Base-by-base conservation (phyloP, 2,113 vertebrate species). In the Osmerus eperlanus region DNA sequence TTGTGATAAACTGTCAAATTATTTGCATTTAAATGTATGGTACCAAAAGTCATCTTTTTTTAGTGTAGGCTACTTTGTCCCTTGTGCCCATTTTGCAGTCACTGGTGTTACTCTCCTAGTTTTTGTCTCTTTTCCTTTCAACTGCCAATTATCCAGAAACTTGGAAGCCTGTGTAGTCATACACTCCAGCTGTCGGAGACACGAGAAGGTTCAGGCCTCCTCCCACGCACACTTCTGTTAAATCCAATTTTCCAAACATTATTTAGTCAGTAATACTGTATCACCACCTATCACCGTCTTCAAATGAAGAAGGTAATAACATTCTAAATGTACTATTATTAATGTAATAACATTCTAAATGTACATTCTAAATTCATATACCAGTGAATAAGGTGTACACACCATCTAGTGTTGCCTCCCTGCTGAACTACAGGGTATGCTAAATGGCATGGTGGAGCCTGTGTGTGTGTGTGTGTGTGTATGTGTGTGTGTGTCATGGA, bases 401-500 rank as follows among this genome's bases (percentile, higher is more conserved):
- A 7, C 36, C 36, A 8, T 41, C 36, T 8, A 41, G 36, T 41
- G 36, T 41, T 41, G 32, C 32, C 32, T 32, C 32, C 6, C 32
- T 2, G 4, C 36, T 9, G 7, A 41, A 47, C 9, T 47, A 47
- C 41, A 47, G 9, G 41, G 41, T 2, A 36, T 47, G 36, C 16
- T 51, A 36, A 41, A 19, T 16, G 15, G 18, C 0, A 19, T 6
- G 7, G 7, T 7, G 55, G 55, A 56, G 55, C n/a, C 55, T 83
- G 82, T 83, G 78, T 77, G 72, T 87, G 81, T 81, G 23, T 23
- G 23, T 23, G 23, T 23, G 29, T 74, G 70, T 71, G 71, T 19
- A 47, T 70, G 21, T 18, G 74, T 83, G 82, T 83, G 78, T 77
- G 72, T 87, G 81, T 81, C 84, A 86, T 83, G 70, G 81, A 86